Evolutionary conservation across 2,113 vertebrate genomes (phyloP).

Genomic region (Willisornis vidua): DNA sequence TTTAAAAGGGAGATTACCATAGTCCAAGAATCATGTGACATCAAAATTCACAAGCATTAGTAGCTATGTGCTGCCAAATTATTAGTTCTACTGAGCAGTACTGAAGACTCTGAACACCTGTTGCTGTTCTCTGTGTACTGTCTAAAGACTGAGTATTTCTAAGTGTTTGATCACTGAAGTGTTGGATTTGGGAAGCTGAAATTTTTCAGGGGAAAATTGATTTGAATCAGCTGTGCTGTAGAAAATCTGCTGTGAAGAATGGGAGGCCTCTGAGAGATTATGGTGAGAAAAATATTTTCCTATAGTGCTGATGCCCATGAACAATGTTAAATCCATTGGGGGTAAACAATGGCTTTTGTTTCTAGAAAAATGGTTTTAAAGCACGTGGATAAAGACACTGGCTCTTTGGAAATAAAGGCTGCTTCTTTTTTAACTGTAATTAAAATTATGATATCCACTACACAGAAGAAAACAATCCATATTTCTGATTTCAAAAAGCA

Average conservation of each 20-base stretch:
- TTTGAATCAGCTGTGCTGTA: background rate
- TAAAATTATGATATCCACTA: background rate
- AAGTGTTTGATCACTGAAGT: background rate
- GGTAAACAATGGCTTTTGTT: background rate
- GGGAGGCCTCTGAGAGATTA: background rate
- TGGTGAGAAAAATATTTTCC: background rate
- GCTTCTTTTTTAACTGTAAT: background rate
- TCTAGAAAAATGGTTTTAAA: background rate
- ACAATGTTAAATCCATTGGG: background rate
- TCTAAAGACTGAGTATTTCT: background rate
- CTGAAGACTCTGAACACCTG: background rate
- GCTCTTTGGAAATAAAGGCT: background rate
- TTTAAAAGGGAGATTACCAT: background rate
- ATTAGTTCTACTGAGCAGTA: background rate
- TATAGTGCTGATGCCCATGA: background rate
- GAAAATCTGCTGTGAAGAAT: background rate
- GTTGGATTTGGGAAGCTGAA: background rate
- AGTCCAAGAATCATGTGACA: background rate
- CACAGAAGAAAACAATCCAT: background rate
- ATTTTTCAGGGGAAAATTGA: background rate
- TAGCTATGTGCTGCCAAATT: background rate
- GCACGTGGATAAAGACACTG: background rate
- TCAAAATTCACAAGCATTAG: background rate
- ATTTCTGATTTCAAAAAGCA: background rate
- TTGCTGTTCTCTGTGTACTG: background rate